Evolutionary conservation across 2,113 vertebrate genomes (phyloP), one percentile per base, ranked within the genome.

Genomic region (Leiothrix lutea): DNA sequence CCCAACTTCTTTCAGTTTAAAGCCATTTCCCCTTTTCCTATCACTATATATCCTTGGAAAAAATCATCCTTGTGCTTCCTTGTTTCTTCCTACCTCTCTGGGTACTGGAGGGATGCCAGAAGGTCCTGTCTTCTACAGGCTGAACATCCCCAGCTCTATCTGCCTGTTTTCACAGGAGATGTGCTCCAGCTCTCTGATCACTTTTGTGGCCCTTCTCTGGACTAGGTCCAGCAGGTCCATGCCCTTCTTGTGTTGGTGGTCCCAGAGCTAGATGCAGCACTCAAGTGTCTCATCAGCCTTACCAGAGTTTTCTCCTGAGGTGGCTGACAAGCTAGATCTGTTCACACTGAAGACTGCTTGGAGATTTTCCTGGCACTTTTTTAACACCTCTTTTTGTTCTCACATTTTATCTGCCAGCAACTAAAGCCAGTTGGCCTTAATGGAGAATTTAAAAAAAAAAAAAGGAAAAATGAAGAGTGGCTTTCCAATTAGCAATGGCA

Each of bases 341-440:
- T 33, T 71, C 50, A 80, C 45, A 42, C 28, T 19, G 12, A 78
- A 48, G 40, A 57, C 61, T 38, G 12, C 54, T 57, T 81, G 57
- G 53, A 92, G 61, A 80, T 66, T 72, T 86, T 79, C 74, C 90
- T 93, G 80, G 91, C 60, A 57, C 16, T 79, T 87, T 93, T 82
- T 85, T 79, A 92, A 80, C 78, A 56, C 51, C 18, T 83, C 71
- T 84, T 87, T 95, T 95, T 81, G 16, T 97, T 97, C 91, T 94
- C 95, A 88, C 80, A 95, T 88, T 62, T 78, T 95, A 95, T 56
- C 60, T 89, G 83, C 74, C 57, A 71, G 70, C 56, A 69, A 54
- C 80, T 79, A 80, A 72, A 71, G 90, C 80, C 69, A 95, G 47
- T 77, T 70, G 70, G 54, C 94, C 92, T 56, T 61, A n/a, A 70